Evolutionary conservation across 2,113 vertebrate species (phyloP), one percentile per base, ranked within the genome.

Genomic region (Pan paniscus): DNA sequence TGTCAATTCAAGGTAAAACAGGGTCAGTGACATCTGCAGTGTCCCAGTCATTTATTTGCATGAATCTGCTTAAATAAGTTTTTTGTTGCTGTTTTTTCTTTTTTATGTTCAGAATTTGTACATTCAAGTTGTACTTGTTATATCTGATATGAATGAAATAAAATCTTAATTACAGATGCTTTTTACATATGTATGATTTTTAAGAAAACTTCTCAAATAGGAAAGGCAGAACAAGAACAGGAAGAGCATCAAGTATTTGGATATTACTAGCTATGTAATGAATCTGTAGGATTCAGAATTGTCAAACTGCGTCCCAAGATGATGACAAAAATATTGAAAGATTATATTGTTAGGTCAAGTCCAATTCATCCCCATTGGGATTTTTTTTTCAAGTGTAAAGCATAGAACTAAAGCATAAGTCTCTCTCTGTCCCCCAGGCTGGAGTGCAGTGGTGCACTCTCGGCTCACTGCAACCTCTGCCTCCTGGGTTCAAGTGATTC

Each of bases 21-120:
- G 97, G 98, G 97, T 98, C 97, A 94, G 72, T 97, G 96, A 98
- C 97, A 94, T 97, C 97, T 98, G 93, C 96, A 94, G 98, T 96
- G 91, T 92, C 97, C 96, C 90, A 43, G 98, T 98, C 55, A 95
- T 98, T 98, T 98, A 97, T 95, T 98, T 98, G 98, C 98, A 98
- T 97, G 98, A 94, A 92, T 96, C 96, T 98, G 85, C 98, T 98
- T 96, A 97, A 98, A 94, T 97, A 97, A 96, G 96, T 97, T 98
- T 98, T 98, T 98, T 93, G 48, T 50, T n/a, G 20, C 96, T 97
- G 30, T 32, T 57, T 30, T 17, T 12, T 25, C 32, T 4, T 98
- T 98, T 97, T 98, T 98, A 97, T 97, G 96, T 98, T 99, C 97
- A 93, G 73, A 98, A 97, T 98, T 98, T 99, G 98, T 98, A 98